These are phyloP conservation scores for Chrysogorgia sp. DNA, from an alignment of 92 coral and sea anemone genomes.

Conservation along the genomic window DNA sequence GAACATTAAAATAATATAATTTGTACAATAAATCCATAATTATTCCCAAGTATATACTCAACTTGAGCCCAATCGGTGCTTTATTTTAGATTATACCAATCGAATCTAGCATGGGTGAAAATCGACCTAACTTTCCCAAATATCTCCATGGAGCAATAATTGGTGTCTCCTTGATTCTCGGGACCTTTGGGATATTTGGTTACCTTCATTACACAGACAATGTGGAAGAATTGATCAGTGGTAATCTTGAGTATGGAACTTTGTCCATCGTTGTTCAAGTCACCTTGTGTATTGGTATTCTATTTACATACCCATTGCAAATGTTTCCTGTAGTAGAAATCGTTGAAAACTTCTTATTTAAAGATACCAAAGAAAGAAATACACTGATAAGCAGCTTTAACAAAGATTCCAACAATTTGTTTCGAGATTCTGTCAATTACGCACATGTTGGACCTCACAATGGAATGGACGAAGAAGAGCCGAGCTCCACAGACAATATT, in stretches of 20 bases:
- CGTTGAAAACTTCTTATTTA: constrained; percentile 78
- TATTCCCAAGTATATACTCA: too few species aligned
- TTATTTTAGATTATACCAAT: constrained; percentile 77
- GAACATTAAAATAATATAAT: too few species aligned
- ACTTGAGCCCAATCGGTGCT: background rate
- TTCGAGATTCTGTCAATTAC: background rate
- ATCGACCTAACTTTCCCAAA: constrained; percentile 71
- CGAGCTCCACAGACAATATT: background rate
- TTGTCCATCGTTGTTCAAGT: constrained; percentile 66
- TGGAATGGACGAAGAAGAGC: background rate
- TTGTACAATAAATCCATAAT: too few species aligned
- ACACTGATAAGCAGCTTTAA: constrained; percentile 15
- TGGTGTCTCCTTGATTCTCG: constrained; percentile 68
- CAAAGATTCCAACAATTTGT: background rate
- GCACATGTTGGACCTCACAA: constrained; percentile 1
- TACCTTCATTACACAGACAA: constrained; percentile 74
- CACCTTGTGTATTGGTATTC: constrained; percentile 75
- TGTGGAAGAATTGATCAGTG: constrained; percentile 78
- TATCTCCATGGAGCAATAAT: constrained; percentile 86
- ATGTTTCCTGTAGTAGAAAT: constrained; percentile 84
- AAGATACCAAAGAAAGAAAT: constrained; percentile 33
- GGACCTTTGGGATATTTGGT: constrained; percentile 85
- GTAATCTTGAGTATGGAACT: constrained; percentile 75
- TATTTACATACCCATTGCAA: constrained; percentile 91
- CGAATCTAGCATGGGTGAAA: constrained; percentile 95